Percentiles rank a stretch among this genome's conserved stretches.
Evolutionary conservation across 2,888 invertebrate species (phyloP).

Genomic region (Andrena chrysosceles): DNA sequence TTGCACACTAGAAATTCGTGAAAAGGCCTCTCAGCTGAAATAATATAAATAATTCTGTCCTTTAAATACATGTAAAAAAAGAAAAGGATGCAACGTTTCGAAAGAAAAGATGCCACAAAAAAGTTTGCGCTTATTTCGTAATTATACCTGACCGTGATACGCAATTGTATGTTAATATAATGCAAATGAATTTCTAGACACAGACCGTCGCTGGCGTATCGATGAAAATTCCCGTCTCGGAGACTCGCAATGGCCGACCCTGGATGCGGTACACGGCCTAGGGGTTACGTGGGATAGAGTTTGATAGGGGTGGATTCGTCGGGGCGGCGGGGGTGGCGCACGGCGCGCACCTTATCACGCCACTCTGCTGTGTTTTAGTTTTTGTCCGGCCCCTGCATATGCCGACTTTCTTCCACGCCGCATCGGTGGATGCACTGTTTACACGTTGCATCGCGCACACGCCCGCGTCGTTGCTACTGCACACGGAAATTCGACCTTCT

Average conservation of each 20-base stretch:
- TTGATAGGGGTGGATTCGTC: conserved; percentile 62
- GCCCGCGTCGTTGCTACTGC: not conserved
- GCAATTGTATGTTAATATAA: conserved; percentile 19
- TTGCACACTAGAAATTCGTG: too few relatives aligned
- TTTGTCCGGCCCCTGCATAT: conserved; percentile 62
- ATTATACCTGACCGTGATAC: not conserved
- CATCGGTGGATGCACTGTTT: conserved; percentile 24
- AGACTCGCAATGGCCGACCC: conserved; percentile 49
- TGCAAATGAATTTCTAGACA: conserved; percentile 25
- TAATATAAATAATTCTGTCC: not conserved
- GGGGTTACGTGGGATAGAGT: conserved; percentile 52
- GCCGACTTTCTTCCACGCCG: conserved; percentile 58
- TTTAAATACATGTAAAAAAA: not conserved
- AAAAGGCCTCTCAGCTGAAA: not conserved
- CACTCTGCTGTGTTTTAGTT: conserved; percentile 62
- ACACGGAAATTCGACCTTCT: conserved; percentile 32
- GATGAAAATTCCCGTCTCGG: conserved; percentile 36
- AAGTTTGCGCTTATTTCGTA: not conserved
- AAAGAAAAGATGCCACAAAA: not conserved
- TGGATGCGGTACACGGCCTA: conserved; percentile 46
- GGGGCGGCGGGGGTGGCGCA: conserved; percentile 24
- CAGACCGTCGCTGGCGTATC: not conserved
- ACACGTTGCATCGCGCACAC: conserved; percentile 10
- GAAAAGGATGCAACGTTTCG: not conserved
- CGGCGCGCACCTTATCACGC: conserved; percentile 63